Evolutionary conservation across 2,888 invertebrate species (phyloP), one percentile per base, ranked within the genome.

Genomic region (Carpatolechia fugitivella): DNA sequence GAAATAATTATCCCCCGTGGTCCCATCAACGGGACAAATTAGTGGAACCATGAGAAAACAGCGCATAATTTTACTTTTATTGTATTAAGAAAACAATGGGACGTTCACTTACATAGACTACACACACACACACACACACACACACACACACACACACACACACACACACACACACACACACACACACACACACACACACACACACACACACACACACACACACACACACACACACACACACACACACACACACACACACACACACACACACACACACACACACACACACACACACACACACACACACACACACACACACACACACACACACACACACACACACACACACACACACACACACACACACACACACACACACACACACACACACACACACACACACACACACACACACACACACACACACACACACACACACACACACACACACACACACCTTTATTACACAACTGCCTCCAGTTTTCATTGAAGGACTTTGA

Each of bases 211-310:
- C 14, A 40, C 16, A 40, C 40, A 6, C 40, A 40, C 40, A 16
- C 40, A 40, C 40, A 13, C 40, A 40, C 40, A 16, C 40, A 40
- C 40, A 6, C 40, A 40, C 16, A 16, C 40, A 40, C 40, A 16
- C 40, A 40, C 40, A 40, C 40, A 40, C 16, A 16, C 40, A 40
- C 40, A 16, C 40, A 40, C 40, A 40, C 40, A 40, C 40, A 16
- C 40, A 40, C 40, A 16, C 40, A 40, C 16, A 16, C 14, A 40
- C 40, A 40, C 16, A 6, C 40, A 40, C 10, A 16, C 14, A 16
- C 40, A 40, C 40, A 13, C 40, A 40, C 40, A 16, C 40, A 16
- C 40, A 40, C 10, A 16, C 40, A 40, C 16, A 16, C 40, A 16
- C 16, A 40, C 40, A 40, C 16, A 40, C 7, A 40, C 40, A 40